A percentile compares a stretch with the other conserved stretches of the same genome.
Evolutionary conservation across 2,797 vertebrate genomes (phyloP).

Genomic region (Oreonectes daqikongensis): DNA sequence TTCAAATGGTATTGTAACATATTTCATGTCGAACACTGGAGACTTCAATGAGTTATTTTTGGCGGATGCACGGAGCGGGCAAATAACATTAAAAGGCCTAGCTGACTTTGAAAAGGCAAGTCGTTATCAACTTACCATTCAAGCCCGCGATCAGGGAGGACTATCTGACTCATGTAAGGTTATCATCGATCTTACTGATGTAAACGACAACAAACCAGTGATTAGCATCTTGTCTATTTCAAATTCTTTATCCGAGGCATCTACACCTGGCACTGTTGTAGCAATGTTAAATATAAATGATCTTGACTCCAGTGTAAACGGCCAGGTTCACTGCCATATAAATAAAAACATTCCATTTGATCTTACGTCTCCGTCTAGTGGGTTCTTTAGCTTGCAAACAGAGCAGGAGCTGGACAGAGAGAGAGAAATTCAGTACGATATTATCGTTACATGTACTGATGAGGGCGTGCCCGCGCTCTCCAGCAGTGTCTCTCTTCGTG

Average conservation of each 20-base stretch:
- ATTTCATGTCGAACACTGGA: constrained; percentile 59
- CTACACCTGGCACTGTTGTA: constrained; percentile 66
- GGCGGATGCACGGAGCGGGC: constrained; percentile 52
- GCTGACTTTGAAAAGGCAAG: constrained; percentile 71
- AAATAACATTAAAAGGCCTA: constrained; percentile 53
- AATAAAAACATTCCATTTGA: constrained; percentile 70
- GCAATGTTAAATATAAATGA: constrained; percentile 76
- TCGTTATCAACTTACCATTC: constrained; percentile 72
- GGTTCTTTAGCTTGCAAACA: constrained; percentile 74
- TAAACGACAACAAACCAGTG: constrained; percentile 85
- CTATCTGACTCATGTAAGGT: constrained; percentile 75
- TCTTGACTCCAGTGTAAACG: constrained; percentile 76
- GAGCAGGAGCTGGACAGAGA: constrained; percentile 73
- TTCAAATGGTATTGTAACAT: constrained; percentile 64
- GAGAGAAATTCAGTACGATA: constrained; percentile 64
- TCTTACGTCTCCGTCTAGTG: constrained; percentile 71
- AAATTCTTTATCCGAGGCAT: constrained; percentile 70
- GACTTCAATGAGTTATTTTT: constrained; percentile 52
- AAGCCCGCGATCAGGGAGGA: constrained; percentile 74
- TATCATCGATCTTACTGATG: constrained; percentile 78
- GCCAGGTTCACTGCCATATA: constrained; percentile 70
- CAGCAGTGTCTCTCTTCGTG: constrained; percentile 64
- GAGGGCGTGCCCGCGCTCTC: constrained; percentile 64
- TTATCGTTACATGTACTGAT: constrained; percentile 68
- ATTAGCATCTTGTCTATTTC: constrained; percentile 76